Evolutionary conservation across 2,888 invertebrate genomes (phyloP).

Genomic region (Erebia ligea): DNA sequence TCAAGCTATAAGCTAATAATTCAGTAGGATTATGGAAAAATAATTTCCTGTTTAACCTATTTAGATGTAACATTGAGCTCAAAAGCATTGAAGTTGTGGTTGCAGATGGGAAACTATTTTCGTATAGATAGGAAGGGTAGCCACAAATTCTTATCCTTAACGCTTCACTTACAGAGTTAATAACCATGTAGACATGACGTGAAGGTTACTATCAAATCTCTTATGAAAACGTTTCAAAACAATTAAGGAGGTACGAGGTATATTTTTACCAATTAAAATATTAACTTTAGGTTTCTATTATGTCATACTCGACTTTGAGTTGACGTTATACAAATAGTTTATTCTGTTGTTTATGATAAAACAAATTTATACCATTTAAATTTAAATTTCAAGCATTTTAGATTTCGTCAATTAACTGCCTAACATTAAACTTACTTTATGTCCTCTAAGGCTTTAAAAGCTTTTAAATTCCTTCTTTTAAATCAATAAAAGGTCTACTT

Average conservation of each 20-base stretch:
- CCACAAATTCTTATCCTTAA: background rate
- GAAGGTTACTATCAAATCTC: slow-evolving; percentile 12
- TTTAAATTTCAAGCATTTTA: slow-evolving; percentile 41
- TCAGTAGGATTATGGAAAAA: background rate
- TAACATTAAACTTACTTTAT: slow-evolving; percentile 70
- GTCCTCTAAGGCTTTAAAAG: slow-evolving; percentile 70
- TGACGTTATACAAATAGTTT: background rate
- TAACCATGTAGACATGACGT: slow-evolving; percentile 13
- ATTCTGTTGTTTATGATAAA: background rate
- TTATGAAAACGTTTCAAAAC: background rate
- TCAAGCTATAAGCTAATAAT: background rate
- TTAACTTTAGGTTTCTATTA: background rate
- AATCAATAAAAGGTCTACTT: slow-evolving; percentile 79
- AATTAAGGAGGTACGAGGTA: background rate
- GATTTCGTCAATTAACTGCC: slow-evolving; percentile 65
- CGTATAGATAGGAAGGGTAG: slow-evolving; percentile 1
- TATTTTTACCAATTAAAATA: background rate
- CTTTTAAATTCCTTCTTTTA: slow-evolving; percentile 73
- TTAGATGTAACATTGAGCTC: background rate
- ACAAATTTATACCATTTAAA: slow-evolving; percentile 16
- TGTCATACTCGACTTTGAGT: background rate
- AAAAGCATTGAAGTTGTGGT: background rate
- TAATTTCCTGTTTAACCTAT: background rate
- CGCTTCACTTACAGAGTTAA: slow-evolving; percentile 18
- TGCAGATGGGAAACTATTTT: slow-evolving; percentile 13